phyloP scores from a whole-genome alignment of 2,888 invertebrate genomes.

The Ceratothoa steindachneri region DNA sequence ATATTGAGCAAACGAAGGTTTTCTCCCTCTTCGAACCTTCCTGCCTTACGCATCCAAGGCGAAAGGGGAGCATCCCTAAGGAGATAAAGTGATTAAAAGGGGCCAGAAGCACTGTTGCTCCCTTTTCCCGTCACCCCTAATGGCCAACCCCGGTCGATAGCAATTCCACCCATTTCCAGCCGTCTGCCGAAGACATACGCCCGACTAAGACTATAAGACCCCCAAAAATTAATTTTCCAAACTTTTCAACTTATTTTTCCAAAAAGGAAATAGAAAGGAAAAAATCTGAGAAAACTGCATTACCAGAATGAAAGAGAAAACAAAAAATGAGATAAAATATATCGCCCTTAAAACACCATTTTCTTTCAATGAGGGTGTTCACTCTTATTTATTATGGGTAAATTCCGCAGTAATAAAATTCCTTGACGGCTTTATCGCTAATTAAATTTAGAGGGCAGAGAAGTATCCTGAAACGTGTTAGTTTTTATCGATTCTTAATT shows the following conservation, averaged over 20 bases:
- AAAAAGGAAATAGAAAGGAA: neutral
- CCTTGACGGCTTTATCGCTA: neutral
- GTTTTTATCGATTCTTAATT: too few species aligned
- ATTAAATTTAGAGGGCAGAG: neutral
- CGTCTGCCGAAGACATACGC: neutral
- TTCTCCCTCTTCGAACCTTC: too few species aligned
- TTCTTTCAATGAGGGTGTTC: too few species aligned
- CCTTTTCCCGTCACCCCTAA: neutral
- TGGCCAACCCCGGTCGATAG: neutral
- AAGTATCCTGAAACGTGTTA: too few species aligned
- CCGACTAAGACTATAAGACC: neutral
- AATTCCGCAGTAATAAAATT: neutral
- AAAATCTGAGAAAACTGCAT: neutral
- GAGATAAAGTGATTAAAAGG: conserved; percentile 6
- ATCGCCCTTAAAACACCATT: too few species aligned
- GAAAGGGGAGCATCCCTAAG: neutral
- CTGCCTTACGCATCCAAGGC: too few species aligned
- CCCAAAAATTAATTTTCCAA: neutral
- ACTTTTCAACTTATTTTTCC: neutral
- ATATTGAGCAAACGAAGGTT: too few species aligned
- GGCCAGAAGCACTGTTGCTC: too few species aligned
- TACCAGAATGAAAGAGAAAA: too few species aligned
- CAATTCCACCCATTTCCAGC: neutral
- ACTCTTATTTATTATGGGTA: too few species aligned
- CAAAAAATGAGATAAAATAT: too few species aligned